Conservation (phyloP, 1,140 invertebrate genomes). For the Rhagoletis zephyria region DNA sequence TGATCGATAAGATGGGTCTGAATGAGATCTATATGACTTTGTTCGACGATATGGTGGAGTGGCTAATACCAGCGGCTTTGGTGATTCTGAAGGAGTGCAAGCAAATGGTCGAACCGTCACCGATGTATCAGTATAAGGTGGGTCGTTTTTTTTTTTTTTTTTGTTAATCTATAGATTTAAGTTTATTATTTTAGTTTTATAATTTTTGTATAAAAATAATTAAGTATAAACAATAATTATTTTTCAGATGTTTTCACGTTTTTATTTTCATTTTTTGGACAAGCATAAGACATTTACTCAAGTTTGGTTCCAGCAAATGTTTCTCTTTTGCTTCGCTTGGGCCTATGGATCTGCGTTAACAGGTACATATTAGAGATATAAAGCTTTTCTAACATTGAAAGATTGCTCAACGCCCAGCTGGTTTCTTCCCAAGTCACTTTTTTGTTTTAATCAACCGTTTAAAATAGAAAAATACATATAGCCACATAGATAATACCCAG, state of each 20-base stretch:
- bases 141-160: conserved; percentile 36
- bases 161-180: no score
- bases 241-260: conserved; percentile 80
- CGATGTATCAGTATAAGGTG: conserved; percentile 87
- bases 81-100: conserved; percentile 80
- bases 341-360: conserved; percentile 85
- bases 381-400: no score
- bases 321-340: conserved; percentile 90
- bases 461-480: no score
- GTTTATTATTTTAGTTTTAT: no score
- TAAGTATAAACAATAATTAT: not conserved
- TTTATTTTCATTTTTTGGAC: conserved; percentile 81
- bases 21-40: conserved; percentile 77
- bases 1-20: conserved; percentile 76
- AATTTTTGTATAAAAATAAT: no score
- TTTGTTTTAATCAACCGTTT: no score
- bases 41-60: conserved; percentile 82
- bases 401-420: no score
- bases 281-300: conserved; percentile 82
- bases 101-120: conserved; percentile 84
- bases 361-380: conserved; percentile 66
- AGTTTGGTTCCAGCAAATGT: conserved; percentile 85
- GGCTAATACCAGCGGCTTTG: conserved; percentile 84
- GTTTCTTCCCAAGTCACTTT: no score
- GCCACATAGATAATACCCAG: no score